Conservation (phyloP, 1,140 invertebrate species). For the Drosophila carrolli region DNA sequence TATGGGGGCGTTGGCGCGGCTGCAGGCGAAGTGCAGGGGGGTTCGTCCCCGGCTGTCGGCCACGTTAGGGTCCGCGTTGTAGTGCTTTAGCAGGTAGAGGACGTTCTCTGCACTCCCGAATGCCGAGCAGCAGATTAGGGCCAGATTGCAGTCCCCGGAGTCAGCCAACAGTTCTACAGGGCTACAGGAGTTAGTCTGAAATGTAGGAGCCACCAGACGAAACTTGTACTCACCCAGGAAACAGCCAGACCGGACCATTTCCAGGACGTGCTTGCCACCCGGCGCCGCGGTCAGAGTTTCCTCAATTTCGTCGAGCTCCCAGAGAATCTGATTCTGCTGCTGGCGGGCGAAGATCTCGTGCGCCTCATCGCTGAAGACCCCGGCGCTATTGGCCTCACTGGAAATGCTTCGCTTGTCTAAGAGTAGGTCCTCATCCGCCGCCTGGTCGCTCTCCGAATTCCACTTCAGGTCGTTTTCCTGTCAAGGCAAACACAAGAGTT, state of each 20-base stretch:
- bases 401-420: conserved; percentile 85
- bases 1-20: conserved; percentile 88
- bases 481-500: conserved; percentile 35
- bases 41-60: conserved; percentile 85
- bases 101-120: conserved; percentile 71
- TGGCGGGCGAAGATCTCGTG: conserved; percentile 74
- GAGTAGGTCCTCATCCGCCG: conserved; percentile 64
- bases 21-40: conserved; percentile 91
- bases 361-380: conserved; percentile 81
- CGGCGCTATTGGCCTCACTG: conserved; percentile 84
- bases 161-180: conserved; percentile 56
- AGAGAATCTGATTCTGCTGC: conserved; percentile 83
- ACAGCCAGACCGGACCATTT: conserved; percentile 85
- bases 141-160: conserved; percentile 71
- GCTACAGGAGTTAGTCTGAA: not conserved
- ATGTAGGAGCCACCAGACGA: not conserved
- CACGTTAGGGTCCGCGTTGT: conserved; percentile 69
- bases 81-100: conserved; percentile 61
- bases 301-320: conserved; percentile 83
- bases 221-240: conserved; percentile 55
- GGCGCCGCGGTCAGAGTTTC: conserved; percentile 84
- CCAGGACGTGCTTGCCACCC: conserved; percentile 85
- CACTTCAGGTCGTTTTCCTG: conserved; percentile 84
- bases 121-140: conserved; percentile 66
- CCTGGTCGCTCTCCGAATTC: conserved; percentile 72